Conservation (phyloP, 2,888 invertebrate genomes). For the Lordiphosa andalusiaca region DNA sequence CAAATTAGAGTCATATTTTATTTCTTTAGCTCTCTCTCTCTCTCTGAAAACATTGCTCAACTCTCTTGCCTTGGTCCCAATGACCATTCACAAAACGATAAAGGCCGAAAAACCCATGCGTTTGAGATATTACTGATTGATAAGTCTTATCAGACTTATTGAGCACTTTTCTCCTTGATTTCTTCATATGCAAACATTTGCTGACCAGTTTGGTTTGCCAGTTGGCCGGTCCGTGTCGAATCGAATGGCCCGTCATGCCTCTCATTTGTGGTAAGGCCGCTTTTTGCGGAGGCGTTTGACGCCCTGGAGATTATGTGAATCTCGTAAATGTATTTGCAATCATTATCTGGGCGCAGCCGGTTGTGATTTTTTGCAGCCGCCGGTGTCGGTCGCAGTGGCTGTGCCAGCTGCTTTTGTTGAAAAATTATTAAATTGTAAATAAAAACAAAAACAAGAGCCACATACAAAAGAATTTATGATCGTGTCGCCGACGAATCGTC, state of each 20-base stretch:
- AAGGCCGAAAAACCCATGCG: not conserved
- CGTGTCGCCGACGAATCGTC: slow-evolving; percentile 47
- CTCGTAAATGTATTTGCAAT: slow-evolving; percentile 1
- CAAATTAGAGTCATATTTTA: no score
- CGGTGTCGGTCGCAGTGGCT: slow-evolving; percentile 1
- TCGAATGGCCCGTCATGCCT: slow-evolving; percentile 32
- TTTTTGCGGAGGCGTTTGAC: slow-evolving; percentile 2
- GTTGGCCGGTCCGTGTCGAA: slow-evolving; percentile 36
- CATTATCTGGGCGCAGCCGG: slow-evolving; percentile 5
- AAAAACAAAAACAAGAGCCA: slow-evolving; percentile 39
- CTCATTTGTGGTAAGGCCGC: slow-evolving; percentile 36
- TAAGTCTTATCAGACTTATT: slow-evolving; percentile 6
- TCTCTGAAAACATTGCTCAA: not conserved
- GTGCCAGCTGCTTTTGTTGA: slow-evolving; percentile 39
- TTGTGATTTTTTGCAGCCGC: slow-evolving; percentile 6
- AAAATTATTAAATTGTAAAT: slow-evolving; percentile 62
- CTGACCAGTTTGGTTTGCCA: slow-evolving; percentile 45
- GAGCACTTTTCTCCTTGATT: not conserved
- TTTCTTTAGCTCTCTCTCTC: no score
- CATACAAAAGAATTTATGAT: slow-evolving; percentile 51
- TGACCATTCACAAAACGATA: not conserved
- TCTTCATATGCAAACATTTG: slow-evolving; percentile 9
- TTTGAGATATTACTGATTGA: slow-evolving; percentile 5
- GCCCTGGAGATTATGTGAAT: not conserved
- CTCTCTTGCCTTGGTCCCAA: slow-evolving; percentile 5